phyloP scores from a whole-genome alignment of 1,140 invertebrate genomes.

The Gonatopus flavifemur region DNA sequence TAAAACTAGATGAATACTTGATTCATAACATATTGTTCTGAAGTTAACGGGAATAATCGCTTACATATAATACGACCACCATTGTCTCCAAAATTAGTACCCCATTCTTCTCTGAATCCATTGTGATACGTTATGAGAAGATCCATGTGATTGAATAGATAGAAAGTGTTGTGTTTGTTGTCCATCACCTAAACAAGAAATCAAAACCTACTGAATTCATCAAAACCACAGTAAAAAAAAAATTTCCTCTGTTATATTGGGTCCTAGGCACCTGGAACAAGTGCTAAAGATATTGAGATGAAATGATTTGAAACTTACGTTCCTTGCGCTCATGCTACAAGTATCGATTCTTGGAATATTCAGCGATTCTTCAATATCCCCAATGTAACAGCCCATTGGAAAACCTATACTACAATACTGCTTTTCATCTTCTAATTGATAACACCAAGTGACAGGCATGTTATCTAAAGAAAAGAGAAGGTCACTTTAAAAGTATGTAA shows the following conservation, averaged over 20 bases:
- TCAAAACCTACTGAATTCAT: too few relatives aligned
- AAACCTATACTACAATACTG: constrained; percentile 93
- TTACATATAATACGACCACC: constrained; percentile 89
- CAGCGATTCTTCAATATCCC: too few relatives aligned
- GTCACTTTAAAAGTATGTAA: too few relatives aligned
- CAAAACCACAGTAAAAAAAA: too few relatives aligned
- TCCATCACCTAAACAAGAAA: too few relatives aligned
- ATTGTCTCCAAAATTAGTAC: constrained; percentile 69
- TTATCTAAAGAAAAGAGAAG: constrained; percentile 72
- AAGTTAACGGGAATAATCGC: constrained; percentile 10
- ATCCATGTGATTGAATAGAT: constrained; percentile 97
- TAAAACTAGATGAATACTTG: background rate
- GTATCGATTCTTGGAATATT: constrained; percentile 63
- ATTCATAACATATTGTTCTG: too few relatives aligned
- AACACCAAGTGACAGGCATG: constrained; percentile 98
- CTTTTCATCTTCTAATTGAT: constrained; percentile 73
- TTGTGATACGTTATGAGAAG: constrained; percentile 92
- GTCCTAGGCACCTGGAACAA: too few relatives aligned
- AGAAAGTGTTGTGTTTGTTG: constrained; percentile 70
- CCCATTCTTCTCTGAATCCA: constrained; percentile 82
- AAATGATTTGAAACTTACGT: too few relatives aligned
- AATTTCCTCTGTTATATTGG: too few relatives aligned
- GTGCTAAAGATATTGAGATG: background rate
- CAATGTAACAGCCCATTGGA: constrained; percentile 95
- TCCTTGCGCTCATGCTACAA: constrained; percentile 62